Evolutionary conservation across 30 jellyfish, hydroid and myxozoan genomes (phyloP).

Genomic region (Nemopilema nomurai): DNA sequence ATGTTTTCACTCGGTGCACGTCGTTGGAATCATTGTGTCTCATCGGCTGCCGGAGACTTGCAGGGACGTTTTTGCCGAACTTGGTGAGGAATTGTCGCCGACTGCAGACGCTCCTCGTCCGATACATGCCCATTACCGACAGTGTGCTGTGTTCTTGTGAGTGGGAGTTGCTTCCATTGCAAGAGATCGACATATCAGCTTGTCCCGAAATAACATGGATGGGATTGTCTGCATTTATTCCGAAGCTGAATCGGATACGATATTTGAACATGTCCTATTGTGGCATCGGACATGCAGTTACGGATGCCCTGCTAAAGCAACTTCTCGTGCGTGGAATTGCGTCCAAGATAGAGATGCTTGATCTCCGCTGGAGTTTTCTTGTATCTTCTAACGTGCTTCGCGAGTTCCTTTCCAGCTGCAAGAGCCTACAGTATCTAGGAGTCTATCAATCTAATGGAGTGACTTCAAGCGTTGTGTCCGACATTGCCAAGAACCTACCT

Average conservation of each 20-base stretch:
- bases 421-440: slow-evolving; percentile 75
- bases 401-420: slow-evolving; percentile 69
- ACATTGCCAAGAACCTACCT: slow-evolving; percentile 46
- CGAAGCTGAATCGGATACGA: slow-evolving; percentile 68
- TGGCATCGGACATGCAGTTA: slow-evolving; percentile 97
- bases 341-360: slow-evolving; percentile 79
- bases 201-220: slow-evolving; percentile 89
- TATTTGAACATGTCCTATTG: slow-evolving; percentile 93
- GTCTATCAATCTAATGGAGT: slow-evolving; percentile 84
- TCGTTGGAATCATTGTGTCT: slow-evolving; percentile 75
- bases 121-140: slow-evolving; percentile 82
- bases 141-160: slow-evolving; percentile 60
- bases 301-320: slow-evolving; percentile 70
- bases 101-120: slow-evolving; percentile 75
- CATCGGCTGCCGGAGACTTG: slow-evolving; percentile 89
- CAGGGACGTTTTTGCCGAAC: slow-evolving; percentile 78
- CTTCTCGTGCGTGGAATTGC: slow-evolving; percentile 56
- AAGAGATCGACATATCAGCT: slow-evolving; percentile 97
- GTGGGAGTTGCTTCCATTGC: slow-evolving; percentile 78
- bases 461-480: slow-evolving; percentile 67
- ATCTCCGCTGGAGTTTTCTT: slow-evolving; percentile 90
- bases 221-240: slow-evolving; percentile 73
- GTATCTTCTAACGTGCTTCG: slow-evolving; percentile 62
- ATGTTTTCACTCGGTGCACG: slow-evolving; percentile 66
- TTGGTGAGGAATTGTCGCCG: slow-evolving; percentile 62